Evolutionary conservation across 2,113 vertebrate species (phyloP).

Genomic region (Anguilla japonica): DNA sequence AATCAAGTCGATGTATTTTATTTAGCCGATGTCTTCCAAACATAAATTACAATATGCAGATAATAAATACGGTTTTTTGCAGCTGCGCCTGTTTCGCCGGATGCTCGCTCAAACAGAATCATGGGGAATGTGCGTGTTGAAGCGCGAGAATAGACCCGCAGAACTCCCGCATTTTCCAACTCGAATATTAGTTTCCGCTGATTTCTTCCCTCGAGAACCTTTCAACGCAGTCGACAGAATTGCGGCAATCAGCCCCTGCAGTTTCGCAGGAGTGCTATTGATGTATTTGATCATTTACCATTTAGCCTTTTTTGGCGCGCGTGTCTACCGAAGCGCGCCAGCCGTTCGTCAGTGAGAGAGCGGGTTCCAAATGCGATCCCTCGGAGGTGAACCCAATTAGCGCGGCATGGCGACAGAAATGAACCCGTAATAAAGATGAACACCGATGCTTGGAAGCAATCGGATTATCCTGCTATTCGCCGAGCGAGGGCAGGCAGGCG

Average conservation of each 20-base stretch:
- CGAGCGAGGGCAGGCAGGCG: not conserved
- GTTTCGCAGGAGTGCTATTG: not conserved
- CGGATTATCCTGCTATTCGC: not conserved
- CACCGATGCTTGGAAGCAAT: not conserved
- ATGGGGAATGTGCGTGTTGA: not conserved
- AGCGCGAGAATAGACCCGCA: not conserved
- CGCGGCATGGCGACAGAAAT: not conserved
- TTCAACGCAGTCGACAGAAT: not conserved
- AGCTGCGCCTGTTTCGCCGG: not conserved
- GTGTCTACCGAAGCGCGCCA: not conserved
- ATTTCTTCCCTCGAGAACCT: not conserved
- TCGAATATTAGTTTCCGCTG: not conserved
- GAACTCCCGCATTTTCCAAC: not conserved
- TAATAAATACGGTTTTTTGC: not conserved
- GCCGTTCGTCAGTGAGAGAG: not conserved
- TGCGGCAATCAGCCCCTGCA: not conserved
- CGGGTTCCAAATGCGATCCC: not conserved
- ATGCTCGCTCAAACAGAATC: not conserved
- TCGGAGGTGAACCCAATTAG: constrained; percentile 13
- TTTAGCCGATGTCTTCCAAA: not conserved
- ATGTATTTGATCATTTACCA: not conserved
- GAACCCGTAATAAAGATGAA: constrained; percentile 13
- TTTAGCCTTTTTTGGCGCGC: not conserved
- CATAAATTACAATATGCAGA: not conserved
- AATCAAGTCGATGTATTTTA: not conserved